A percentile compares a stretch with the other conserved stretches of the same genome.
Evolutionary conservation across 2,888 invertebrate species (phyloP).

Genomic region (Schizaphis graminum): DNA sequence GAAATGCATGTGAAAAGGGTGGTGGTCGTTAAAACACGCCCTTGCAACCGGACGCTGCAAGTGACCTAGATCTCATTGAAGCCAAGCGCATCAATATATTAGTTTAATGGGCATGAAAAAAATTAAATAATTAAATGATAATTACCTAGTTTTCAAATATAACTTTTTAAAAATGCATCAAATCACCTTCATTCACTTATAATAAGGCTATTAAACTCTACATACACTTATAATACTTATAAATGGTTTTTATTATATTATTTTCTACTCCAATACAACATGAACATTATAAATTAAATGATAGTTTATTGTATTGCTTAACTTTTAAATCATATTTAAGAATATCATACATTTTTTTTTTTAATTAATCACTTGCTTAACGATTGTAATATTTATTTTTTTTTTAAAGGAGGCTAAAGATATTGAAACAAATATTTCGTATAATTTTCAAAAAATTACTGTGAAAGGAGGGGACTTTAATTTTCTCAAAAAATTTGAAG

Average conservation of each 20-base stretch:
- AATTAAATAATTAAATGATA: neutral
- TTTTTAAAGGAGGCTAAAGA: neutral
- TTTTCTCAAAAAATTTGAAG: too few species aligned
- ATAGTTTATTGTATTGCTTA: neutral
- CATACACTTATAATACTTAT: neutral
- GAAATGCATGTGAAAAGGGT: slow-evolving; percentile 11
- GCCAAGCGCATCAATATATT: neutral
- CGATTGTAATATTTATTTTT: neutral
- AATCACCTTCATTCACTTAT: neutral
- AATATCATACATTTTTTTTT: neutral
- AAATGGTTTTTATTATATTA: neutral
- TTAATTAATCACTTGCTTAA: neutral
- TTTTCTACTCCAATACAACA: neutral
- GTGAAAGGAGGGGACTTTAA: too few species aligned
- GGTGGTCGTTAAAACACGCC: slow-evolving; percentile 40
- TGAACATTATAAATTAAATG: neutral
- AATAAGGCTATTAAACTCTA: neutral
- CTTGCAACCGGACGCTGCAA: slow-evolving; percentile 34
- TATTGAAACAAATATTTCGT: too few species aligned
- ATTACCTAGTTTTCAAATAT: neutral
- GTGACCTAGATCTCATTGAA: slow-evolving; percentile 20
- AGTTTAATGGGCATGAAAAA: neutral
- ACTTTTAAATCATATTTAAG: neutral
- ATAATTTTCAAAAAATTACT: too few species aligned
- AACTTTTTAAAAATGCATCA: neutral